A percentile compares a stretch with the other conserved stretches of the same genome.
Evolutionary conservation across 2,113 vertebrate genomes (phyloP).

Genomic region (Hippocampus comes): DNA sequence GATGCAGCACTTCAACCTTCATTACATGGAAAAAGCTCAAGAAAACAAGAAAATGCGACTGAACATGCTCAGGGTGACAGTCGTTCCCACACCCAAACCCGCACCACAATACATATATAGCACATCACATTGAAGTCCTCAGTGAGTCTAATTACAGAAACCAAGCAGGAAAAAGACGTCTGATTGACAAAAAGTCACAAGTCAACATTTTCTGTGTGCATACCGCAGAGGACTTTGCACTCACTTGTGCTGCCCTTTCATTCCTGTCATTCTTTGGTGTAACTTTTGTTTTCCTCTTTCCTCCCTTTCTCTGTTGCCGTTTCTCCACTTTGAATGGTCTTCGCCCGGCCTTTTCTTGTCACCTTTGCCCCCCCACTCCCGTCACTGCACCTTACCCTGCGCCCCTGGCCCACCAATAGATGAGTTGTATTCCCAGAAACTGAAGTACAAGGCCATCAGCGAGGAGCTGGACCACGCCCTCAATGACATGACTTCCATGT

Average conservation of each 20-base stretch:
- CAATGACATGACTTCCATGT: conserved; percentile 99
- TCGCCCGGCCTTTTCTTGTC: conserved; percentile 42
- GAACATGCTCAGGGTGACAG: too few relatives aligned
- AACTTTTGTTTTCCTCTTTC: conserved; percentile 46
- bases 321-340: conserved; percentile 28
- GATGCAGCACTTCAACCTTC: too few relatives aligned
- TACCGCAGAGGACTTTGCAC: conserved; percentile 14
- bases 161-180: not conserved
- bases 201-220: not conserved
- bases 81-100: not conserved
- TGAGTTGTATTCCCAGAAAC: conserved; percentile 98
- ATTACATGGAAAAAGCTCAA: too few relatives aligned
- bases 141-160: not conserved
- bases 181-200: not conserved
- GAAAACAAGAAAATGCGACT: too few relatives aligned
- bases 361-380: conserved; percentile 45
- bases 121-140: not conserved
- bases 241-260: conserved; percentile 24
- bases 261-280: conserved; percentile 45
- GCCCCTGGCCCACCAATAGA: conserved; percentile 72
- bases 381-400: conserved; percentile 25
- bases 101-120: not conserved
- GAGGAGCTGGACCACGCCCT: conserved; percentile 99
- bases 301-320: conserved; percentile 22
- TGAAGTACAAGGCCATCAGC: conserved; percentile 99